A percentile compares a stretch with the other conserved stretches of the same genome.
These are phyloP conservation scores for Diploscapter pachys DNA, from an alignment of 1,140 invertebrate species.

Conservation along the genomic window DNA sequence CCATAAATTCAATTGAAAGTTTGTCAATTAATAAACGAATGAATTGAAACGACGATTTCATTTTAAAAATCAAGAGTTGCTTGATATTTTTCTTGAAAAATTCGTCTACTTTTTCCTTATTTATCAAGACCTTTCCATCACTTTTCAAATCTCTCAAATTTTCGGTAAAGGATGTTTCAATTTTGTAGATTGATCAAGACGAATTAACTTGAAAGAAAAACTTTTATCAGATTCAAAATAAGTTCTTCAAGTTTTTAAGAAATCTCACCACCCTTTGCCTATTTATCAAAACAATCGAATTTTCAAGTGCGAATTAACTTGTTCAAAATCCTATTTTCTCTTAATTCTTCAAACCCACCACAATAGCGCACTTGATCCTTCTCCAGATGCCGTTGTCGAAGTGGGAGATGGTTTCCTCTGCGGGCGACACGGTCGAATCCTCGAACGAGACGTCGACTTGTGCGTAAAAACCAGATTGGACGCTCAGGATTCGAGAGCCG, in stretches of 20 bases:
- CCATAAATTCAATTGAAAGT: no score
- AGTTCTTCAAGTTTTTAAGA: neutral
- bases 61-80: no score
- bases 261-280: neutral
- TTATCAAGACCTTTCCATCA: no score
- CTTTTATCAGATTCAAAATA: neutral
- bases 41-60: no score
- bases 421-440: slow-evolving; percentile 1
- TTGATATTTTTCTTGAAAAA: no score
- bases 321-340: neutral
- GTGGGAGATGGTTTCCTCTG: slow-evolving; percentile 20
- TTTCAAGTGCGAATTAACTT: neutral
- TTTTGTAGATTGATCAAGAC: no score
- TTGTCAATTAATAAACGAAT: no score
- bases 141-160: no score
- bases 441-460: slow-evolving; percentile 10
- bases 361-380: slow-evolving; percentile 17
- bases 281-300: neutral
- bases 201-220: no score
- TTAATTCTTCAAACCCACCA: slow-evolving; percentile 11
- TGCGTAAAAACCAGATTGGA: slow-evolving; percentile 19
- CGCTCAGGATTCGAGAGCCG: slow-evolving; percentile 4
- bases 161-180: no score
- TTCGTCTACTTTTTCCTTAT: no score
- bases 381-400: slow-evolving; percentile 36